Conservation (phyloP, 1,140 invertebrate species). For the Holotrichia oblita region DNA sequence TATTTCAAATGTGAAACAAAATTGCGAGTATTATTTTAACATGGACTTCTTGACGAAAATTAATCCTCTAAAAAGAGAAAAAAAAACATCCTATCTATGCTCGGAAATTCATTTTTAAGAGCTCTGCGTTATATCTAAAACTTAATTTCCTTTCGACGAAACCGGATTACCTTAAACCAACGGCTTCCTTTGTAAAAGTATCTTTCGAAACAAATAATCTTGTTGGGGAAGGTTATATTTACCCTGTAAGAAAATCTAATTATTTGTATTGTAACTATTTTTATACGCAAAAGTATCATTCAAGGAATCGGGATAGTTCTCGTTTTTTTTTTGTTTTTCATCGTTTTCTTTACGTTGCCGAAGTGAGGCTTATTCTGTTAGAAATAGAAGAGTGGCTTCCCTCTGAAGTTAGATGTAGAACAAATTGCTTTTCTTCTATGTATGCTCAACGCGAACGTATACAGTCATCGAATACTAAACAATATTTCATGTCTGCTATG, state of each 20-base stretch:
- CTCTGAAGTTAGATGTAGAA: background rate
- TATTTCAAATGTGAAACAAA: no score
- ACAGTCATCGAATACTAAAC: slow-evolving; percentile 14
- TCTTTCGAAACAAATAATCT: no score
- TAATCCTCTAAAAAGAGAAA: no score
- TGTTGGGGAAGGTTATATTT: no score
- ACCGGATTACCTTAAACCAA: no score
- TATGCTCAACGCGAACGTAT: background rate
- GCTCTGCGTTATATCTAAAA: no score
- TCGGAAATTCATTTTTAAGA: no score
- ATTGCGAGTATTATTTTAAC: no score
- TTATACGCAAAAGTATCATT: background rate
- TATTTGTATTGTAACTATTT: background rate
- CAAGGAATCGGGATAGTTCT: background rate
- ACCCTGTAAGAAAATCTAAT: background rate
- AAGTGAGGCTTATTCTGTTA: background rate
- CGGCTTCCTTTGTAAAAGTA: no score
- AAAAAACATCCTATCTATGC: no score
- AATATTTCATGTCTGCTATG: slow-evolving; percentile 14
- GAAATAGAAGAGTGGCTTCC: background rate
- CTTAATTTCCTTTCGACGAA: no score
- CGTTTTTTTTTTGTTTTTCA: background rate
- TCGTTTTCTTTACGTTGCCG: background rate
- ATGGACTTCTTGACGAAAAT: no score
- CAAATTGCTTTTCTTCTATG: slow-evolving; percentile 18